Percentiles rank a stretch among this genome's conserved stretches.
Evolutionary conservation across 2,113 vertebrate genomes (phyloP).

Genomic region (Athene noctua): DNA sequence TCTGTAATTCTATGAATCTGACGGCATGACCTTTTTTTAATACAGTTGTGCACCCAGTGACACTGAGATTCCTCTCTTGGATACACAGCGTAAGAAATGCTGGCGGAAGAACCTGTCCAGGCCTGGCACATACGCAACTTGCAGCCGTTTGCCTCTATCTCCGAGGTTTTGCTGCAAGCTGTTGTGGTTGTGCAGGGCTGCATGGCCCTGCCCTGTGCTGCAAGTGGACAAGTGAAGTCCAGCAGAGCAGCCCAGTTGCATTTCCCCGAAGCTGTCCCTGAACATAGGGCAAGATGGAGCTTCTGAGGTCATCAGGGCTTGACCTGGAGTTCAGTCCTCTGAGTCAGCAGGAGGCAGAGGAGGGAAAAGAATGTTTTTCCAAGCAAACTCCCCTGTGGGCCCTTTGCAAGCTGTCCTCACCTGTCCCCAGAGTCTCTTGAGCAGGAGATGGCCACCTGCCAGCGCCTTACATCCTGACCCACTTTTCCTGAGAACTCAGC

Average conservation of each 20-base stretch:
- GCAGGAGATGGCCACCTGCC: background rate
- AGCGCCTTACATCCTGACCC: constrained; percentile 16
- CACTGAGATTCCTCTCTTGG: background rate
- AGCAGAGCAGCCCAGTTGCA: background rate
- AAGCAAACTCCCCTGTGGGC: background rate
- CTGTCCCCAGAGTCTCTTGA: background rate
- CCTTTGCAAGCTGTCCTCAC: background rate
- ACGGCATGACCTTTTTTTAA: background rate
- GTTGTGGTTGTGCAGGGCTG: background rate
- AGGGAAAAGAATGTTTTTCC: background rate
- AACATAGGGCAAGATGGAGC: background rate
- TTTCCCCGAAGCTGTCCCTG: background rate
- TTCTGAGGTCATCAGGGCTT: background rate
- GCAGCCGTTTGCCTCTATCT: background rate
- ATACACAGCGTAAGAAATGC: background rate
- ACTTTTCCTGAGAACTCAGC: constrained; percentile 32
- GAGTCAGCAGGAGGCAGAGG: background rate
- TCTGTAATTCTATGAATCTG: background rate
- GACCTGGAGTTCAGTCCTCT: background rate
- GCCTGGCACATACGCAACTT: background rate
- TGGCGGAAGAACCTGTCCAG: background rate
- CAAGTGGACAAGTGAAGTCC: background rate
- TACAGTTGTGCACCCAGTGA: background rate
- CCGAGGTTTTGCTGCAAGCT: background rate
- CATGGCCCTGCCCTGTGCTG: background rate